Conservation (phyloP, 2,797 vertebrate species). For the Brachymystax lenok region DNA sequence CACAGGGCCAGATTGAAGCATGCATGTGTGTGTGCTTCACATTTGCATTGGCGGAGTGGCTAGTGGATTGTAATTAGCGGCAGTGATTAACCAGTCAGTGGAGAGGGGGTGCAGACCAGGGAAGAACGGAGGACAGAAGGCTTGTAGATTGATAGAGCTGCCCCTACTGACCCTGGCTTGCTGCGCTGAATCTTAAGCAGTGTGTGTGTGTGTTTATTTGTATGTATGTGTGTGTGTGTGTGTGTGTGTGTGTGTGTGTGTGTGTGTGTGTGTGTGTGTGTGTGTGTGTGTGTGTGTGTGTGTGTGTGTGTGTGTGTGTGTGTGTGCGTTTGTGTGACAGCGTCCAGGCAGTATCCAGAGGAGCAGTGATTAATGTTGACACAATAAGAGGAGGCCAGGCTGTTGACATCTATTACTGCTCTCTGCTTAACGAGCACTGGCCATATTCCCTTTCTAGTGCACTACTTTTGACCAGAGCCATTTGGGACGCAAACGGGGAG, state of each 20-base stretch:
- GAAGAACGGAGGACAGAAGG: slow-evolving; percentile 53
- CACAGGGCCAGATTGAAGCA: neutral
- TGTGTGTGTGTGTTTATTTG: slow-evolving; percentile 19
- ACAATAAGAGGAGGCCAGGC: slow-evolving; percentile 67
- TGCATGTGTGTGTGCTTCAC: slow-evolving; percentile 17
- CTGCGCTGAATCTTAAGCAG: slow-evolving; percentile 70
- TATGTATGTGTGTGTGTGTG: neutral
- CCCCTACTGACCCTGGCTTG: slow-evolving; percentile 55
- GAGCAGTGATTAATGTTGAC: slow-evolving; percentile 76
- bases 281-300: neutral
- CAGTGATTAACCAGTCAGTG: slow-evolving; percentile 77
- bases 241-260: neutral
- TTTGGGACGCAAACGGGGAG: neutral
- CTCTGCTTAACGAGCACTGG: slow-evolving; percentile 57
- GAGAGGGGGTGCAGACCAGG: slow-evolving; percentile 65
- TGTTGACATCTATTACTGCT: slow-evolving; percentile 69
- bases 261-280: slow-evolving; percentile 31
- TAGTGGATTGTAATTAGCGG: slow-evolving; percentile 79
- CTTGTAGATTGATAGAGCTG: slow-evolving; percentile 57
- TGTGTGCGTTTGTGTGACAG: slow-evolving; percentile 1
- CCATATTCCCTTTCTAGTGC: neutral
- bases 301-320: neutral
- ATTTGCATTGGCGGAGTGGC: slow-evolving; percentile 76
- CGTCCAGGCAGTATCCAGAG: slow-evolving; percentile 21
- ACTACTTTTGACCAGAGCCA: neutral